A percentile compares a stretch with the other conserved stretches of the same genome.
These are phyloP conservation scores for Acrocephalus arundinaceus DNA, from an alignment of 2,113 vertebrate species.

Conservation along the genomic window DNA sequence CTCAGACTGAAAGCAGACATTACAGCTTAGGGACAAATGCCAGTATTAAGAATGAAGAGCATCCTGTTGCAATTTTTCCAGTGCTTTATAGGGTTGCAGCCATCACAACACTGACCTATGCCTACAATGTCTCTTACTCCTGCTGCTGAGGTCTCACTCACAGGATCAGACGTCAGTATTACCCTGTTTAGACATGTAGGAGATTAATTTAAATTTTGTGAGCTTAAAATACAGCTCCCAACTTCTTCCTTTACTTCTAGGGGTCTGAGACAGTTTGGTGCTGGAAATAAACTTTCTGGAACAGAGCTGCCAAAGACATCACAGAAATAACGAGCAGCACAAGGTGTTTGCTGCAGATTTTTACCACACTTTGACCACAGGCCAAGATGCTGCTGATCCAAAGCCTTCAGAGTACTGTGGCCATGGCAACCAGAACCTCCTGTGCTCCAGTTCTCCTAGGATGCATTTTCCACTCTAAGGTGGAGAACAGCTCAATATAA, in stretches of 20 bases:
- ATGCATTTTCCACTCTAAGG: neutral
- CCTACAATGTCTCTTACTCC: neutral
- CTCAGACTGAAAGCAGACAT: neutral
- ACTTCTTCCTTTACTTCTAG: neutral
- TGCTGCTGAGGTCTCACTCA: neutral
- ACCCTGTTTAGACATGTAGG: neutral
- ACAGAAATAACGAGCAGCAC: neutral
- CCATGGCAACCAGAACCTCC: neutral
- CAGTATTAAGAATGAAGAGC: neutral
- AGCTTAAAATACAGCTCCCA: neutral
- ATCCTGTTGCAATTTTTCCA: neutral
- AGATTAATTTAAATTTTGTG: neutral
- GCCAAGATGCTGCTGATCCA: slow-evolving; percentile 3
- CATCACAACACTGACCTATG: slow-evolving; percentile 8
- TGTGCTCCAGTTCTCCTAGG: neutral
- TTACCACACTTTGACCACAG: neutral
- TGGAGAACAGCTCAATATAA: neutral
- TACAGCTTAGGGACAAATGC: neutral
- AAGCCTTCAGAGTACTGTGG: neutral
- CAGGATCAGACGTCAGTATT: neutral
- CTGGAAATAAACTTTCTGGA: neutral
- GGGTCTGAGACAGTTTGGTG: neutral
- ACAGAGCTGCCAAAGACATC: neutral
- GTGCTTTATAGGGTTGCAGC: neutral
- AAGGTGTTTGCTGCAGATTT: neutral